phyloP scores from a whole-genome alignment of 2,888 invertebrate species.

The Eupithecia inturbata region DNA sequence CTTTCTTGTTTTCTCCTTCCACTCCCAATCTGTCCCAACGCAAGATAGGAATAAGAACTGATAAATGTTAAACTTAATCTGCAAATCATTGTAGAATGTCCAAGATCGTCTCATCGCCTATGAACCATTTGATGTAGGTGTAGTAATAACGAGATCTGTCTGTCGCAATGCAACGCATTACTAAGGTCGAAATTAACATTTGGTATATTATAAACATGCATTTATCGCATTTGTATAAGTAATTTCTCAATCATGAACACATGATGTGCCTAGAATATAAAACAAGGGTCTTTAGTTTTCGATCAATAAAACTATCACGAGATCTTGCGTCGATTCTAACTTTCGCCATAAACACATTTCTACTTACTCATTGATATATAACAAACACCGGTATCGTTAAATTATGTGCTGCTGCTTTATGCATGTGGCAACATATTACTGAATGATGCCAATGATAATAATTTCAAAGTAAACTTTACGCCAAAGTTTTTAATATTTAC shows the following conservation, averaged over 20 bases:
- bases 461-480: slow-evolving; percentile 37
- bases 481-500: slow-evolving; percentile 29
- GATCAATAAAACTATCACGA: slow-evolving; percentile 32
- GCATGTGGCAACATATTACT: neutral
- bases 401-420: neutral
- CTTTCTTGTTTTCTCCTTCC: neutral
- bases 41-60: neutral
- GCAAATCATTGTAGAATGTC: neutral
- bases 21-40: neutral
- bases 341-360: slow-evolving; percentile 40
- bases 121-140: slow-evolving; percentile 36
- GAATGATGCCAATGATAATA: slow-evolving; percentile 6
- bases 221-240: slow-evolving; percentile 3
- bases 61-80: neutral
- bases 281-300: neutral
- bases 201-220: slow-evolving; percentile 14
- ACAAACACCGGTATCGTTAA: slow-evolving; percentile 29
- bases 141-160: slow-evolving; percentile 32
- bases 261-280: neutral
- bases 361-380: slow-evolving; percentile 42
- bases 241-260: neutral
- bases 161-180: slow-evolving; percentile 35
- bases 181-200: slow-evolving; percentile 45
- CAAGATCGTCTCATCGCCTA: slow-evolving; percentile 25
- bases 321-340: slow-evolving; percentile 33